Percentiles rank a stretch among this genome's conserved stretches.
These are phyloP conservation scores for Campylomormyrus tamandua DNA, from an alignment of 2,113 vertebrate genomes.

Conservation along the genomic window DNA sequence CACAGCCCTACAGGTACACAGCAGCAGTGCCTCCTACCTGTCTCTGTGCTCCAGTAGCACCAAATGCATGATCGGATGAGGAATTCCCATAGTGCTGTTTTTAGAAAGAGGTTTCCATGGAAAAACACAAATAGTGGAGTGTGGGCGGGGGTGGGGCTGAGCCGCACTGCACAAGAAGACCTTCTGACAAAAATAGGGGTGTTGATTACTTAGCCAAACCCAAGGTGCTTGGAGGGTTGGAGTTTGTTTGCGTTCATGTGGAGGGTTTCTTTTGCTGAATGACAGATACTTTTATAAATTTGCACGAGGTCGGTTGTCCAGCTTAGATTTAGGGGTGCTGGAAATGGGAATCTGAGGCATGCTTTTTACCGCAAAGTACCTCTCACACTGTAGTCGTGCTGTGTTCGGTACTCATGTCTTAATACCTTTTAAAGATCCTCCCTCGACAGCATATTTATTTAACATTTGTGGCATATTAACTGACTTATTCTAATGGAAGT, in stretches of 20 bases:
- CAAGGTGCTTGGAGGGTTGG: background rate
- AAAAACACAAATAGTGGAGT: background rate
- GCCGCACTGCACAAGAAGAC: background rate
- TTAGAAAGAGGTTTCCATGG: background rate
- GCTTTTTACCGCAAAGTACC: background rate
- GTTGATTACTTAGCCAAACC: background rate
- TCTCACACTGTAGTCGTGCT: background rate
- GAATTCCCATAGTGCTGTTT: background rate
- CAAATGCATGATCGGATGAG: background rate
- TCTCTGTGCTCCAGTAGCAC: background rate
- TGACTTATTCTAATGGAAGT: background rate
- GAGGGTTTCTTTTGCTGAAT: background rate
- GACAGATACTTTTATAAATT: background rate
- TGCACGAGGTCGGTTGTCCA: background rate
- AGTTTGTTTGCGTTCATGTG: background rate
- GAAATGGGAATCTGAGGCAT: background rate
- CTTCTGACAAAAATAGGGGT: background rate
- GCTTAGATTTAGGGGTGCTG: background rate
- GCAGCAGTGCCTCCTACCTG: background rate
- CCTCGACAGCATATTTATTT: background rate
- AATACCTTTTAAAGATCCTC: background rate
- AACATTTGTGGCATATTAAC: background rate
- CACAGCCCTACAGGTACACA: background rate
- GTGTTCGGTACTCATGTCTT: background rate
- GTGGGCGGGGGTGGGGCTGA: background rate